Conservation (phyloP, 2,113 vertebrate species). For the Ceratotherium simum region DNA sequence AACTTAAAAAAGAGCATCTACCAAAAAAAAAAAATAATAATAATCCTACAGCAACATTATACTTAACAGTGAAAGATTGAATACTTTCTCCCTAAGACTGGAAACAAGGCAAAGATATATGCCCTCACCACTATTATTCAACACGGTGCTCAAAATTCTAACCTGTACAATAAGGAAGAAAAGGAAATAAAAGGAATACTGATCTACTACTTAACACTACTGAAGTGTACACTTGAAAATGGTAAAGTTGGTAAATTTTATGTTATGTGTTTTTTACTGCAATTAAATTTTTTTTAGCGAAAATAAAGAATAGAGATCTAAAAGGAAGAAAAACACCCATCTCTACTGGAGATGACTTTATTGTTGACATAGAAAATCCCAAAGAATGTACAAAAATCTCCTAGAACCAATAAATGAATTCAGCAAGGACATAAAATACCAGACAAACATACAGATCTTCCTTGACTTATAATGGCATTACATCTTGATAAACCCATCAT, state of each 20-base stretch:
- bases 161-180: background rate
- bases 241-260: background rate
- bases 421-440: background rate
- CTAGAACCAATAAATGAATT: background rate
- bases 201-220: background rate
- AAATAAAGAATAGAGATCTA: background rate
- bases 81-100: background rate
- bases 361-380: background rate
- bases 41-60: background rate
- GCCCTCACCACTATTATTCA: background rate
- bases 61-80: background rate
- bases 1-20: background rate
- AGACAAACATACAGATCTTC: background rate
- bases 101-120: background rate
- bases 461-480: too few species aligned
- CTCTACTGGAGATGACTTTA: background rate
- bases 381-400: background rate
- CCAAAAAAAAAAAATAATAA: background rate
- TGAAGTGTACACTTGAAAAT: background rate
- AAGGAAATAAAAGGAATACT: background rate
- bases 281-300: background rate
- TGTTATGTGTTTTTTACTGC: background rate
- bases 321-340: background rate
- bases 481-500: too few species aligned
- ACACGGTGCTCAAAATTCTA: background rate